Conservation (phyloP, 2,888 invertebrate genomes). For the Tupiocoris notatus region DNA sequence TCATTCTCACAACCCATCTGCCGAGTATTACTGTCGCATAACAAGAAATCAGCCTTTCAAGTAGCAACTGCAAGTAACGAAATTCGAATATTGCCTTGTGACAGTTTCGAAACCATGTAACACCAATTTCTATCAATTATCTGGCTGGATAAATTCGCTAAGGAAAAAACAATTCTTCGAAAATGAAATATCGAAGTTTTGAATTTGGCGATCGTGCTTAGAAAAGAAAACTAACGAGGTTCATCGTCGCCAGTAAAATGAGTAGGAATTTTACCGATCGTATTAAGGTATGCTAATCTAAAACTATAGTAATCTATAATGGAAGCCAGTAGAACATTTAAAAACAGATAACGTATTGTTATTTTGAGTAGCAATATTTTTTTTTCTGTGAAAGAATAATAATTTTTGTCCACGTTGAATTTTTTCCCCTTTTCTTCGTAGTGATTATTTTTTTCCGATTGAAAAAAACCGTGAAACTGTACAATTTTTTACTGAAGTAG, state of each 20-base stretch:
- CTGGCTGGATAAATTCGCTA: no score
- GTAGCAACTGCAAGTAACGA: no score
- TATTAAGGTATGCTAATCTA: constrained; percentile 43
- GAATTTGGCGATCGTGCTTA: no score
- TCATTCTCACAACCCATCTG: no score
- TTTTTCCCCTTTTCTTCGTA: background rate
- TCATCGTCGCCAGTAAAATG: background rate
- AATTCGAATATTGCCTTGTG: no score
- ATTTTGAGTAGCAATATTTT: constrained; percentile 28
- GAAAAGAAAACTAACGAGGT: no score
- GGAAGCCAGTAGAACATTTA: constrained; percentile 48
- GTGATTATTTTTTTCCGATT: constrained; percentile 1
- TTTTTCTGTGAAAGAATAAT: constrained; percentile 8
- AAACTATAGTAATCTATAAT: constrained; percentile 44
- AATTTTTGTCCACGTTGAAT: constrained; percentile 2
- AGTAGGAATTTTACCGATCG: background rate
- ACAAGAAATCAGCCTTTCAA: no score
- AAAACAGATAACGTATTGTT: constrained; percentile 45
- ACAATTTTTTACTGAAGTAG: constrained; percentile 22
- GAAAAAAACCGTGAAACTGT: constrained; percentile 17
- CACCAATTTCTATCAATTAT: no score
- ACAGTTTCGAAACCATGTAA: no score
- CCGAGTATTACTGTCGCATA: no score
- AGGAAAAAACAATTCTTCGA: background rate
- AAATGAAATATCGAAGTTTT: constrained; percentile 32